Base-by-base conservation (phyloP, 2,113 vertebrate genomes). In the Lamprologus sp. region DNA sequence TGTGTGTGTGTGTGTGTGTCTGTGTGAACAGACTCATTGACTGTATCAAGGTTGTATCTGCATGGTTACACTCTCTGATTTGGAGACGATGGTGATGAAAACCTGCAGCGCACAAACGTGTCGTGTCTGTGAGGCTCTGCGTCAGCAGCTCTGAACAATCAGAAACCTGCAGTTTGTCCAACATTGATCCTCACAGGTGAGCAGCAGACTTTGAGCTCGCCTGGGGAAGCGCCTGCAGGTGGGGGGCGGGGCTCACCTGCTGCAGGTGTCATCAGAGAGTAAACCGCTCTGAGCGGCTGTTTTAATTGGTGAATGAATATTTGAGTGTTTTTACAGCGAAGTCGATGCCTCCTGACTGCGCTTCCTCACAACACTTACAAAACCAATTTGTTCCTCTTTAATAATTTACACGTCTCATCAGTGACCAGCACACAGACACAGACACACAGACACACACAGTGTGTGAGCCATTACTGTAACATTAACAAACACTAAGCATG, bases 1-100 rank as follows among this genome's bases (percentile, higher is more conserved):
- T 8, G 1, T 45, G 2, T 3, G 6, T 45, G 0, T 4, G 6
- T 14, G 2, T 4, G 1, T 15, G 2, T 47, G 1, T 7, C 4
- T 15, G 2, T 4, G 33, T 37, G 4, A 68, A n/a, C 17, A 13
- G 33, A 40, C 33, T 21, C 19, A 65, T 2, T 10, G 31, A 10
- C 12, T 63, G 15, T 19, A 37, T 68, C 17, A n/a, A n/a, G n/a
- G 1, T 11, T 4, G 23, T 40, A 11, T 40, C 10, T 40, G 37
- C 37, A 40, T 40, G 10, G 37, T 40, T 40, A 12, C 8, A 8
- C 40, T 70, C 63, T 23, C 3, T 40, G 37, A 70, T 40, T 0
- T 11, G 5, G n/a, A 42, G 37, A 14, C 2, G 9, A 9, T 15
- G 7, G 7, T n/a, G 35, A 40, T 21, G 5, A 40, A 9, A 14